Evolutionary conservation across 2,797 vertebrate genomes (phyloP), one percentile per base, ranked within the genome.

Genomic region (Etheostoma nigrum): DNA sequence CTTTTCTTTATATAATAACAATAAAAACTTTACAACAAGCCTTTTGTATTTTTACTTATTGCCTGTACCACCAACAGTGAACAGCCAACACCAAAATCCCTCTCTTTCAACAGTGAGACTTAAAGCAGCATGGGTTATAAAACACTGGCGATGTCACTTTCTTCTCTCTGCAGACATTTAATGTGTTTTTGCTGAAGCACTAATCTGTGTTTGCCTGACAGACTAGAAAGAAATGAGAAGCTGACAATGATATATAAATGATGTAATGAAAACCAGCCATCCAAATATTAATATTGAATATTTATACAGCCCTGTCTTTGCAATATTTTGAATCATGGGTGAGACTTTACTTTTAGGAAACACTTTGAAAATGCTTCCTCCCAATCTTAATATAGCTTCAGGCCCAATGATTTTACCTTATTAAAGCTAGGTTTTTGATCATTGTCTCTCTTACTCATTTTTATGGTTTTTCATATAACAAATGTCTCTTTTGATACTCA

Each of bases 131-230:
- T 5, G 1, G 63, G 27, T 52, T 21, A 48, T 75, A 71, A 80
- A 87, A 71, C 64, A 49, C 45, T 1, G 70, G 47, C 40, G 3
- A 11, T 52, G 54, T 75, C 72, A 72, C 55, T 48, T 55, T 6
- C 21, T 63, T 60, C 13, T 5, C 71, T 77, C 33, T 73, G 58
- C 49, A 62, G 61, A 75, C 55, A 66, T 77, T 84, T 80, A 55
- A 49, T 66, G n/a, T 57, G 49, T 27, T 77, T 83, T 65, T 74
- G 30, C 76, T 51, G 21, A 82, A 78, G 78, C 69, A 40, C 64
- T 58, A 58, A 82, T 86, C 68, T 71, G 58, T 71, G 42, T 84
- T 76, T 71, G 66, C 51, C 64, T 84, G 78, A 79, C 80, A 81
- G 44, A 57, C 63, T 62, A 16, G 11, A 70, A 48, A 47, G 54